Percentiles rank a stretch among this genome's conserved stretches.
Conservation (phyloP, 2,797 vertebrate species). For the Lepus townsendii region DNA sequence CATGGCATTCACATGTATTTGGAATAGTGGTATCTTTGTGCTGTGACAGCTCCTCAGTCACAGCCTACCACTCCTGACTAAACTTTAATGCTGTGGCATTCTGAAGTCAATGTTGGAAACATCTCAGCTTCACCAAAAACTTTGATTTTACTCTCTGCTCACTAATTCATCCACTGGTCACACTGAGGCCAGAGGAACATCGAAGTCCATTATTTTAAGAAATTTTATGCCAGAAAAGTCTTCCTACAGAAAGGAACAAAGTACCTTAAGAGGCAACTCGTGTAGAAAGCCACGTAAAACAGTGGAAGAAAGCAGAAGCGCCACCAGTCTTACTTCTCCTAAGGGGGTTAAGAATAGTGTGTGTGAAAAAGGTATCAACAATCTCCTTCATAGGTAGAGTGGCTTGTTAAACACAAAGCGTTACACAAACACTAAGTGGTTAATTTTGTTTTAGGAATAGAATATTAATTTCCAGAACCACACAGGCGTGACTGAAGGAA, state of each 20-base stretch:
- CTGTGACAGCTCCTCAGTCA: constrained; percentile 17
- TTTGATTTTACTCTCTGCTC: background rate
- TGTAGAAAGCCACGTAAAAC: background rate
- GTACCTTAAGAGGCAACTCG: background rate
- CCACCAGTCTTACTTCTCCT: background rate
- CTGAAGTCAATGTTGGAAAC: background rate
- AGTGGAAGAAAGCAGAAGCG: background rate
- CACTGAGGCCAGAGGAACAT: background rate
- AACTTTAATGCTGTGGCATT: background rate
- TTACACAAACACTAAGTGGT: background rate
- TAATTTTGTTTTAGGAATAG: background rate
- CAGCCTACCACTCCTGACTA: background rate
- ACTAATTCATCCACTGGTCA: background rate
- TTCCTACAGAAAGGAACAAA: constrained; percentile 25
- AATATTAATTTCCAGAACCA: constrained; percentile 36
- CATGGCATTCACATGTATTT: background rate
- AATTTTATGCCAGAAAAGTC: background rate
- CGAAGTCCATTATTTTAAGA: background rate
- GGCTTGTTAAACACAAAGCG: background rate
- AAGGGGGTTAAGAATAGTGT: background rate
- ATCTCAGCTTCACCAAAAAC: background rate
- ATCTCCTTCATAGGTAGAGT: background rate
- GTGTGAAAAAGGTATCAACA: background rate
- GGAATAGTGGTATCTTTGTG: background rate
- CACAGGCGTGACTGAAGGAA: background rate